Evolutionary conservation across 2,113 vertebrate species (phyloP), one percentile per base, ranked within the genome.

Genomic region (Madoqua kirkii): DNA sequence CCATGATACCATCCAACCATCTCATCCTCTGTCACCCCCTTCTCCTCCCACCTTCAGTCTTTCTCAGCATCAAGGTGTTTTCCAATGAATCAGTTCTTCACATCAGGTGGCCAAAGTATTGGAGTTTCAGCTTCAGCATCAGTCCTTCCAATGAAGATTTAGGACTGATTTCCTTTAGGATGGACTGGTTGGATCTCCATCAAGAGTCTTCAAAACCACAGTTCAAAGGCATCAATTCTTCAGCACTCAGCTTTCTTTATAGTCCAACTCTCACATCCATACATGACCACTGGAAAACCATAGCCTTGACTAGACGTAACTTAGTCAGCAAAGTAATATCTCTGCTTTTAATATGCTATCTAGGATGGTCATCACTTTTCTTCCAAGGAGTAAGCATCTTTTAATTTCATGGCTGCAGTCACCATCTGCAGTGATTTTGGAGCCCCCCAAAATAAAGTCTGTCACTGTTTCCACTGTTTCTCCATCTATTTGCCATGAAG

Each of bases 171-270:
- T n/a, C 16, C 62, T 67, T 67, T n/a, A n/a, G 62, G 33, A 67
- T n/a, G 33, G 64, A n/a, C 33, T 67, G 7, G 3, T 67, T 67
- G 62, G 16, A n/a, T 67, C 33, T n/a, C 62, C 16, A 33, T n/a
- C 62, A 67, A 19, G 33, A 67, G 62, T 67, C 62, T n/a, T 67
- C 16, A n/a, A 67, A 16, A 67, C 8, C 2, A 10, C 33, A 67
- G 4, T 67, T 67, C 62, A n/a, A 67, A 67, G n/a, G 16, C 62
- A 67, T 67, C 33, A 67, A 10, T 67, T 67, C 33, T 67, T 67
- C 0, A 1, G 33, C 2, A 4, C 33, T 67, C 33, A 67, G 33
- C 7, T 19, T 67, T 67, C 62, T n/a, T n/a, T 9, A n/a, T 4
- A 67, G 62, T 67, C 33, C 62, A n/a, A n/a, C 62, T 19, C 3